These are phyloP conservation scores for Fragum sueziense DNA, from an alignment of 2,888 invertebrate species.

Conservation along the genomic window DNA sequence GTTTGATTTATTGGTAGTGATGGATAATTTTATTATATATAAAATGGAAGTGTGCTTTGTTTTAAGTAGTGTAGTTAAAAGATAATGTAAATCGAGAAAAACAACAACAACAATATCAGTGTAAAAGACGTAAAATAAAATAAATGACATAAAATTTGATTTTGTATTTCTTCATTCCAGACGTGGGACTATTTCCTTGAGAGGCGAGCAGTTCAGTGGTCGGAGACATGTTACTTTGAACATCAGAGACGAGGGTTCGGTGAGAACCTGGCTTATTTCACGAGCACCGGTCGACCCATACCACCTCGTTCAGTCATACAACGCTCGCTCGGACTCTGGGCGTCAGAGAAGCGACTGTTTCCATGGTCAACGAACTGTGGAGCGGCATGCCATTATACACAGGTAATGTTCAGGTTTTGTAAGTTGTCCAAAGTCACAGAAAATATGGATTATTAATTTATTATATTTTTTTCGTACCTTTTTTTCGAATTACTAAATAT, in stretches of 20 bases:
- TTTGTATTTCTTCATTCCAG: slow-evolving; percentile 30
- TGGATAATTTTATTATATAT: no score
- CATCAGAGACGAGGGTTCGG: slow-evolving; percentile 70
- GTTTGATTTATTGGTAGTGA: no score
- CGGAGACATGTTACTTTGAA: slow-evolving; percentile 67
- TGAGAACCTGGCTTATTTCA: slow-evolving; percentile 72
- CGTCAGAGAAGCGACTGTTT: slow-evolving; percentile 68
- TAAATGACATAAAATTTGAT: no score
- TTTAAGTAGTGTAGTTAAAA: no score
- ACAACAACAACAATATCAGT: no score
- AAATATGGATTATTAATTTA: no score
- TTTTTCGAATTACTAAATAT: no score
- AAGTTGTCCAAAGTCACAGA: background rate
- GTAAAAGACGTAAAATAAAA: no score
- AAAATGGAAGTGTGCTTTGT: no score
- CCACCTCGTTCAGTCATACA: slow-evolving; percentile 51
- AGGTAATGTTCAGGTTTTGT: slow-evolving; percentile 67
- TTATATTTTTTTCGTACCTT: no score
- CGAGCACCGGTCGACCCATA: slow-evolving; percentile 60
- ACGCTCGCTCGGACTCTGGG: slow-evolving; percentile 69
- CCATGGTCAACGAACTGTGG: slow-evolving; percentile 63
- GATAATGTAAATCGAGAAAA: no score
- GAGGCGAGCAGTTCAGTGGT: slow-evolving; percentile 65
- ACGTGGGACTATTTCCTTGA: slow-evolving; percentile 65
- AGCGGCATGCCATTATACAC: slow-evolving; percentile 73